Base-by-base conservation (phyloP, 2,113 vertebrate genomes). In the Gnathonemus echidnorhynchus region DNA sequence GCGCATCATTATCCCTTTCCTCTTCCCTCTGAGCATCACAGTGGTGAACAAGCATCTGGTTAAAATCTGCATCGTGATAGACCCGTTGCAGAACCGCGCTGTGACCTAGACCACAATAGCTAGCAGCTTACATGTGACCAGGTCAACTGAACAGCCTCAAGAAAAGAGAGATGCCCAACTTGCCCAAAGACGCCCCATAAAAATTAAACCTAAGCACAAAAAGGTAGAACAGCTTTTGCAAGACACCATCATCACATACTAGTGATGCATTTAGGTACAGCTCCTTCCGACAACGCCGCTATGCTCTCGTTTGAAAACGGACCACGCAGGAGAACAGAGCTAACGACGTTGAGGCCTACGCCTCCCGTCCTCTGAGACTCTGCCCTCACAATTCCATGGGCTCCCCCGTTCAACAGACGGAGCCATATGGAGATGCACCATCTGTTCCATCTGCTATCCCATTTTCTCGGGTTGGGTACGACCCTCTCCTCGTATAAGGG, bases 371-470 rank as follows among this genome's bases (percentile, higher is more conserved):
- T 80, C 74, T 80, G 74, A 80, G 35, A 80, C 35, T 6, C 31
- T 17, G 35, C 74, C 39, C 74, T 39, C 35, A 80, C 35, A 42
- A 19, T 39, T 42, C 74, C 74, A 80, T 42, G 74, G 35, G 35
- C 74, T 80, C 74, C 31, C 31, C 35, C 31, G 1, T 80, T 80
- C 74, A 80, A 42, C 74, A 80, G 74, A 80, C n/a, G 74, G 74
- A 80, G 35, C 74, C 74, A 42, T 80, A 17, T 80, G 74, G 74
- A 80, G 74, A 80, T 80, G 74, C 74, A 70, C 74, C 74, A 80
- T 80, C 74, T 80, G 74, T 42, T 77, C 70, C 70, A 77, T 77
- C 70, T 39, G 70, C 31, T 31, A 19, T 42, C 74, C 35, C 35
- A 7, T 80, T 42, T 42, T 42, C 17, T 80, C 13, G 35, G 35